Evolutionary conservation across 2,797 vertebrate species (phyloP), one percentile per base, ranked within the genome.

Genomic region (Coregonus ussuriensis): DNA sequence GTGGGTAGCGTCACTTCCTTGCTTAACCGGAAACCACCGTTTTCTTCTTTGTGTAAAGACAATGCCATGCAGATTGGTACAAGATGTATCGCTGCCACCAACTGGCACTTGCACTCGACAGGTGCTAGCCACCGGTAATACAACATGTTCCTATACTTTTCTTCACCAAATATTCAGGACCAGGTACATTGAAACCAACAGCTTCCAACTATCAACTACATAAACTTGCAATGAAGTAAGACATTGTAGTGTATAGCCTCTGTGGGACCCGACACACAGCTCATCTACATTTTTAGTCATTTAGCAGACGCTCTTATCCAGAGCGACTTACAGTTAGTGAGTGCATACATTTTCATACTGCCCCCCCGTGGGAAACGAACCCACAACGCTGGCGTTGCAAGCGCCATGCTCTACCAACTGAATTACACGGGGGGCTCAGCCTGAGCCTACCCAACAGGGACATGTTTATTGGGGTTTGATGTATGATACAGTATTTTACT

Each of bases 21-120:
- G 5, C 72, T 52, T 14, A 31, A 33, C 21, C 51, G 41, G 33
- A 72, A 25, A 16, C 4, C 3, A 2, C 70, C 3, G 3, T 31
- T 72, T 52, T 53, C 15, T 37, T 37, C 25, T 29, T 54, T 4
- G 14, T 52, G 51, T 53, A 7, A 31, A 21, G 11, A 3, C 6
- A 52, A 72, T 69, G 4, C 4, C 54, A 56, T 15, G n/a, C 56
- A 59, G 56, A 67, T 15, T 33, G 66, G 56, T 18, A 7, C 18
- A 2, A 67, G 5, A 33, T 6, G 0, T 29, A 63, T 71, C 79
- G 75, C 83, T 77, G 86, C 78, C 85, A 9, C 67, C 88, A 85
- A 2, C 0, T 4, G 86, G 67, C 6, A 62, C 21, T 2, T 3
- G 59, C 21, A 25, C n/a, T 56, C 13, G 5, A 62, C 59, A 4